Conservation (phyloP, 2,113 vertebrate species). For the Nesogale talazaci region DNA sequence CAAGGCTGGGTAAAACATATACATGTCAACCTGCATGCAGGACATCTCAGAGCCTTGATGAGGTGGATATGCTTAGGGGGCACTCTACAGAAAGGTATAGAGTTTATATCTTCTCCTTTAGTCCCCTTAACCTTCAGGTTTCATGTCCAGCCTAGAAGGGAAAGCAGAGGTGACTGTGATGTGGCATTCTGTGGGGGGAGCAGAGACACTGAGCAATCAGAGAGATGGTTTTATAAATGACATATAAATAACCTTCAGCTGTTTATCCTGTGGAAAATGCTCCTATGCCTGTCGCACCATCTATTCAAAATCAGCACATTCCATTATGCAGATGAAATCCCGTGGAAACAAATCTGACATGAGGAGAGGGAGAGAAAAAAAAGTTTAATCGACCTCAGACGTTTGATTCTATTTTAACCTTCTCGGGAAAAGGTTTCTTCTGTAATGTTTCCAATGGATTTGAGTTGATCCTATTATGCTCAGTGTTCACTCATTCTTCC, state of each 20-base stretch:
- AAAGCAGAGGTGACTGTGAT: background rate
- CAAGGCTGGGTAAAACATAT: background rate
- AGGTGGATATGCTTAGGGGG: no score
- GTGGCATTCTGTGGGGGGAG: background rate
- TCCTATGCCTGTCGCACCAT: background rate
- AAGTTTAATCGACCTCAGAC: conserved; percentile 57
- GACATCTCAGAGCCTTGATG: background rate
- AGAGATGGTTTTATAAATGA: background rate
- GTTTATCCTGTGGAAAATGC: background rate
- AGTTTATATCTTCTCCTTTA: fast-evolving
- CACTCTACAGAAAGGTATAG: background rate
- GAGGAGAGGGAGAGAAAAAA: background rate
- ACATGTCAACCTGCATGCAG: background rate
- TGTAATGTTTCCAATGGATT: conserved; percentile 52
- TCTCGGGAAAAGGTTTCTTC: conserved; percentile 62
- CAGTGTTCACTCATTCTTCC: background rate
- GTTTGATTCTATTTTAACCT: conserved; percentile 69
- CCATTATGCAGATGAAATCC: conserved; percentile 71
- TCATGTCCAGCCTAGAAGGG: background rate
- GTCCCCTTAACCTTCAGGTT: background rate
- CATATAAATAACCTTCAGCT: conserved; percentile 49
- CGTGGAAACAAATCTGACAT: conserved; percentile 61
- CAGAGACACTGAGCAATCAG: background rate
- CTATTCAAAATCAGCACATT: conserved; percentile 47
- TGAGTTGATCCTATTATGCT: conserved; percentile 63